phyloP scores from a whole-genome alignment of 2,797 vertebrate species.

The Enteromius afrohamiltoni region DNA sequence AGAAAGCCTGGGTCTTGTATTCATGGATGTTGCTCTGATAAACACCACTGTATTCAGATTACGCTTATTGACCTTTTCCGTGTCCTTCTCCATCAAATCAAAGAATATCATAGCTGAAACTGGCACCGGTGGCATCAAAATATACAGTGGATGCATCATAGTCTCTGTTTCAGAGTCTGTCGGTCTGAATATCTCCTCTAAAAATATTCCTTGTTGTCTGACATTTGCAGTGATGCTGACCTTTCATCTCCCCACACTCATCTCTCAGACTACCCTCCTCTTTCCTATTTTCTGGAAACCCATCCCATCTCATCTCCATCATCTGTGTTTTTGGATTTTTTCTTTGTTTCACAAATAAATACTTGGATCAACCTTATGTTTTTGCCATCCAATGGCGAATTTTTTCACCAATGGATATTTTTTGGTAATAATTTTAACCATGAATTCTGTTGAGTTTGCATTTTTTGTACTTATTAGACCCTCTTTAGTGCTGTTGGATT shows the following conservation, averaged over 20 bases:
- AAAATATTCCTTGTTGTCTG: constrained; percentile 30
- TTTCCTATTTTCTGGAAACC: constrained; percentile 1
- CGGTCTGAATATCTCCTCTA: constrained; percentile 5
- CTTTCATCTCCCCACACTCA: constrained; percentile 44
- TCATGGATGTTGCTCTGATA: constrained; percentile 24
- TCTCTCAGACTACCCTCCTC: constrained; percentile 18
- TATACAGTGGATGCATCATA: constrained; percentile 12
- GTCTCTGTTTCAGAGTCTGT: constrained; percentile 23
- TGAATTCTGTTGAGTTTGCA: neutral
- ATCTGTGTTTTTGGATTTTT: constrained; percentile 3
- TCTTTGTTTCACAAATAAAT: neutral
- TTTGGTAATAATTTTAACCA: neutral
- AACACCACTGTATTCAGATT: constrained; percentile 36
- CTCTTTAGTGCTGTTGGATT: neutral
- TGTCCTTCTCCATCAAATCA: constrained; percentile 20
- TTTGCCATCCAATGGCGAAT: neutral
- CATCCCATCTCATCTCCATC: constrained; percentile 37
- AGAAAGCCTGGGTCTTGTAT: constrained; percentile 26
- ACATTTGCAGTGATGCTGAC: constrained; percentile 46
- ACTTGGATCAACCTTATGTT: neutral
- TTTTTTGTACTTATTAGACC: neutral
- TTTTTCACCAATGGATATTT: neutral
- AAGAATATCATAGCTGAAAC: constrained; percentile 31
- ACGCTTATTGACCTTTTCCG: constrained; percentile 16
- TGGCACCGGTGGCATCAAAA: constrained; percentile 29